Conservation (phyloP, 2,797 vertebrate species). For the Malacoctenus gilli region DNA sequence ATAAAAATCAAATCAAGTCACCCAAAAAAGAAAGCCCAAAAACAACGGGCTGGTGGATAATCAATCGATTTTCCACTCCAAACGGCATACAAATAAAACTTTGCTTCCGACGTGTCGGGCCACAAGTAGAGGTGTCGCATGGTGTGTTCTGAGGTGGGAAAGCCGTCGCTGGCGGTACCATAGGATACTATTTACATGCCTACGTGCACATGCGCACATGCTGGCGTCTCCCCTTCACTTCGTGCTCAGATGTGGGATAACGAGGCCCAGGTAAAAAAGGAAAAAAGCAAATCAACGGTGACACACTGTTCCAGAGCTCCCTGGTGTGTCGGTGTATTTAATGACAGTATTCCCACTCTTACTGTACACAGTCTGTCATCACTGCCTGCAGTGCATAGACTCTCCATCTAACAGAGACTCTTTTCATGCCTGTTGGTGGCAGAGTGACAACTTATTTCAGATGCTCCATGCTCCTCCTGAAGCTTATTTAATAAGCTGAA, state of each 20-base stretch:
- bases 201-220: slow-evolving; percentile 1
- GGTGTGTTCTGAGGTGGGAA: not conserved
- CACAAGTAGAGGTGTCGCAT: slow-evolving; percentile 22
- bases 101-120: slow-evolving; percentile 17
- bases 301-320: slow-evolving; percentile 65
- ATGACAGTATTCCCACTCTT: slow-evolving; percentile 72
- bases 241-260: slow-evolving; percentile 60
- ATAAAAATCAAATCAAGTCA: slow-evolving; percentile 46
- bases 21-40: too few relatives aligned
- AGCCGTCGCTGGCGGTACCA: slow-evolving; percentile 5
- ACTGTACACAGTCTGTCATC: slow-evolving; percentile 73
- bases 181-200: slow-evolving; percentile 22
- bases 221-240: slow-evolving; percentile 52
- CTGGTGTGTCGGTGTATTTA: slow-evolving; percentile 68
- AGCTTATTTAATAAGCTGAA: slow-evolving; percentile 80
- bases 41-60: slow-evolving; percentile 46
- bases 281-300: slow-evolving; percentile 61
- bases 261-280: slow-evolving; percentile 54
- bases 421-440: slow-evolving; percentile 71
- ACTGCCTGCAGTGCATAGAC: slow-evolving; percentile 61
- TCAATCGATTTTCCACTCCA: slow-evolving; percentile 13
- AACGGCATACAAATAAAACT: slow-evolving; percentile 31
- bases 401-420: slow-evolving; percentile 57
- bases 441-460: slow-evolving; percentile 75
- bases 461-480: slow-evolving; percentile 70